Evolutionary conservation across 2,113 vertebrate species (phyloP).

Genomic region (Thinocorus orbignyianus): DNA sequence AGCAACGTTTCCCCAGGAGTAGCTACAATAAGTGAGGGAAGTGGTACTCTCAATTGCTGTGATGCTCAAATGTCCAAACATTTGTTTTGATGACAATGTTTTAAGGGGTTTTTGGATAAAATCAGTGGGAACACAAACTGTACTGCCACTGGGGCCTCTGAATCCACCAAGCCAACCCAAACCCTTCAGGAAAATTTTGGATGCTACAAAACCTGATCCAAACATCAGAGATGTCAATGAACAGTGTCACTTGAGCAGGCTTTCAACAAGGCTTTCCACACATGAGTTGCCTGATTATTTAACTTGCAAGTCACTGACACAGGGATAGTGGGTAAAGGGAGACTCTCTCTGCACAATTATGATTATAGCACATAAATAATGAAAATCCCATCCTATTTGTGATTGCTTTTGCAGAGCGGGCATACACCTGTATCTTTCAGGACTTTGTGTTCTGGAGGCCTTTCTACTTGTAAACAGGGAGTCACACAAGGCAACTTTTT

Average conservation of each 20-base stretch:
- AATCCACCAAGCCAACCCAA: background rate
- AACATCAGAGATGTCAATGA: background rate
- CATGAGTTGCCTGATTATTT: background rate
- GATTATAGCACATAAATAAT: background rate
- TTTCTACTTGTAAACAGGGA: background rate
- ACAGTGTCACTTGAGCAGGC: background rate
- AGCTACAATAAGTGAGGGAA: slow-evolving; percentile 16
- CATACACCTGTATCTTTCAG: background rate
- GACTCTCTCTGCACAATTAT: background rate
- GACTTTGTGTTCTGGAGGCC: background rate
- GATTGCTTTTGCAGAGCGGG: background rate
- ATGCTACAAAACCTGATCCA: background rate
- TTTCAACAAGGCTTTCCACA: background rate
- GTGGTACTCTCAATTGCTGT: background rate
- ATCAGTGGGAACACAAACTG: background rate
- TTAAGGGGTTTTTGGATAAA: background rate
- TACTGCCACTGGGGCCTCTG: background rate
- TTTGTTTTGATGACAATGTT: background rate
- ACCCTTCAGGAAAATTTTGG: background rate
- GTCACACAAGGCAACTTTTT: background rate
- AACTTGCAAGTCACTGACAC: background rate
- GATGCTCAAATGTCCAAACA: background rate
- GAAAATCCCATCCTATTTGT: background rate
- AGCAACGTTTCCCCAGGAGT: slow-evolving; percentile 46
- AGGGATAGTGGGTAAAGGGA: background rate